Base-by-base conservation (phyloP, 2,888 invertebrate species). In the Tillus elongatus region DNA sequence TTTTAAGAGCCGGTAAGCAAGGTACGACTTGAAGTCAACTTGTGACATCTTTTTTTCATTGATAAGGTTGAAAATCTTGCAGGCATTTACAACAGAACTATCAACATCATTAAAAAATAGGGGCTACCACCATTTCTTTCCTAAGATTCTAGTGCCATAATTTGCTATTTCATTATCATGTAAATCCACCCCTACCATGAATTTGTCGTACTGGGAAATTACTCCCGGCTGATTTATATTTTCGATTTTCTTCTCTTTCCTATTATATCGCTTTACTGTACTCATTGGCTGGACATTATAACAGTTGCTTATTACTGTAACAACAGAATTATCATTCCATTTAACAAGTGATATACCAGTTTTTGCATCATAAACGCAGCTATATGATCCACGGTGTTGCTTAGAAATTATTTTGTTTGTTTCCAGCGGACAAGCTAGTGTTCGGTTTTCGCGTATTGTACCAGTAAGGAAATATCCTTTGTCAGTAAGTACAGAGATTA, bases 121-220 rank as follows among this genome's bases (percentile, higher is more conserved):
- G 13, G 49, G 50, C 50, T 47, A 50, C 42, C 35, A 38, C 45
- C 40, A 45, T 31, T 45, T 45, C 39, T 45, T 43, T 4, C 41
- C 41, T 6, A 38, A 35, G 27, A 51, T 42, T 37, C 30, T 27
- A 13, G 40, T 44, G 27, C 50, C 40, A 34, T 50, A 52, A 39
- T 52, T 52, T 6, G 42, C 35, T 11, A 47, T 45, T 8, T 35
- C 43, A 33, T 46, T 44, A 29, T 43, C 41, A 15, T 40, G 29
- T 10, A 42, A 27, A 35, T 46, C 43, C 12, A 45, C 45, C 4
- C 43, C 41, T n/a, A 43, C 43, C 37, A 43, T 45, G 6, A 38
- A n/a, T 19, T 46, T 44, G 15, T 45, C 41, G 13, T 30, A 30
- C n/a, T 10, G 2, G 8, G 12, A 30, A 13, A 30, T 30, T n/a